Evolutionary conservation across 1,140 invertebrate genomes (phyloP).

Genomic region (Oryctes rhinoceros): DNA sequence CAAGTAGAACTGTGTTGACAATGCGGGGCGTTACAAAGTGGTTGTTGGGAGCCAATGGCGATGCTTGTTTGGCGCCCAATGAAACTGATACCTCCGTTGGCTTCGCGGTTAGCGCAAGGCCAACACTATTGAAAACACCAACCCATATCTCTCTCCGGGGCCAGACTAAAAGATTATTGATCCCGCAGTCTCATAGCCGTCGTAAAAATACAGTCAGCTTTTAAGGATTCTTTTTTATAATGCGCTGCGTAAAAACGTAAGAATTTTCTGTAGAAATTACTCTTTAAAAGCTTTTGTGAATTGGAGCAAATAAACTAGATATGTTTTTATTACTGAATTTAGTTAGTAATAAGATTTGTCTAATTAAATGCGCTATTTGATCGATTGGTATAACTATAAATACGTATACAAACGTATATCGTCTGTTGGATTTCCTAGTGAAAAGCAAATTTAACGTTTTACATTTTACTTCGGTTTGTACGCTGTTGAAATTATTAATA

Average conservation of each 20-base stretch:
- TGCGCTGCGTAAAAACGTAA: background rate
- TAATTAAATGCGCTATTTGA: no score
- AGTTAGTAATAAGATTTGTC: no score
- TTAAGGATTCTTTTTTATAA: background rate
- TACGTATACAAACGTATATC: no score
- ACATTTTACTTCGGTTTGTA: no score
- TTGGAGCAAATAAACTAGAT: no score
- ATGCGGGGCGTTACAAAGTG: constrained; percentile 38
- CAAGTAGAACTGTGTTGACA: constrained; percentile 41
- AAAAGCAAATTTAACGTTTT: no score
- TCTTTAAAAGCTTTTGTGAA: no score
- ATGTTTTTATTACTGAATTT: no score
- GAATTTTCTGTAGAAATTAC: no score
- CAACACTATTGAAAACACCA: constrained; percentile 34
- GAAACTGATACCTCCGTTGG: constrained; percentile 59
- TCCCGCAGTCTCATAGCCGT: background rate
- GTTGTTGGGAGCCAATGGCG: constrained; percentile 52
- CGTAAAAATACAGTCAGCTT: background rate
- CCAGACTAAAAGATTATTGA: constrained; percentile 35
- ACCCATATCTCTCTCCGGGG: constrained; percentile 38
- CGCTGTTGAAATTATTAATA: no score
- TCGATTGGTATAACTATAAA: no score
- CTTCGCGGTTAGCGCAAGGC: constrained; percentile 45
- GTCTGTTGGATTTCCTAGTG: no score
- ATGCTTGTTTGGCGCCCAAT: constrained; percentile 51